Evolutionary conservation across 1,140 invertebrate genomes (phyloP), one percentile per base, ranked within the genome.

Genomic region (Drosophila oshimai): DNA sequence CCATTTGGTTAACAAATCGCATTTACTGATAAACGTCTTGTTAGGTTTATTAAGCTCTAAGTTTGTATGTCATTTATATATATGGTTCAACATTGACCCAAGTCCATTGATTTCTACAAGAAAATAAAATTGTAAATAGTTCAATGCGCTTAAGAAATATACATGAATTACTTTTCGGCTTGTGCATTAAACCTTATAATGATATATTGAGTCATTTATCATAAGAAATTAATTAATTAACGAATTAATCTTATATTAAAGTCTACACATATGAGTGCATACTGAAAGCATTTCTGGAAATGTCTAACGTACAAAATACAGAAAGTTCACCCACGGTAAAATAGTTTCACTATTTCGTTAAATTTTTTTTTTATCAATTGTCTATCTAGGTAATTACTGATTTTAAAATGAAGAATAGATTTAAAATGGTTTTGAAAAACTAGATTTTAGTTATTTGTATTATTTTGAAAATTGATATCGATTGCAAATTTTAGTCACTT

Each of bases 111-210:
- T 84, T 84, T 84, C 80, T 84, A 57, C 36, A 84, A 84, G 80
- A 84, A 84, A 84, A 65, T 57, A 75, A 68, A 86, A 78, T 20
- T 84, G 80, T 84, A 84, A 58, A 84, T 84, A 84, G 26, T 44
- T 54, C 31, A 51, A 41, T 49, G 20, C 20, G 62, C 44, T 45
- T 47, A 49, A 53, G 49, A 65, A 62, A 34, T 54, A 72, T 26
- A 26, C 17, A 47, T 54, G 36, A 31, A 74, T 49, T 41, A 41
- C 6, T 13, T 22, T 29, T 22, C 18, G 29, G 46, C 12, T 15
- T 31, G 13, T 10, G 4, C 15, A 24, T 33, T 57, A 29, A 18
- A 57, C n/a, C 57, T 41, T 58, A 47, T 29, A 34, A 36, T 26
- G 53, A 57, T 55, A n/a, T 55, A n/a, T n/a, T 45, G 54, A 62